Evolutionary conservation across 2,113 vertebrate genomes (phyloP).

Genomic region (Pao palembangensis): DNA sequence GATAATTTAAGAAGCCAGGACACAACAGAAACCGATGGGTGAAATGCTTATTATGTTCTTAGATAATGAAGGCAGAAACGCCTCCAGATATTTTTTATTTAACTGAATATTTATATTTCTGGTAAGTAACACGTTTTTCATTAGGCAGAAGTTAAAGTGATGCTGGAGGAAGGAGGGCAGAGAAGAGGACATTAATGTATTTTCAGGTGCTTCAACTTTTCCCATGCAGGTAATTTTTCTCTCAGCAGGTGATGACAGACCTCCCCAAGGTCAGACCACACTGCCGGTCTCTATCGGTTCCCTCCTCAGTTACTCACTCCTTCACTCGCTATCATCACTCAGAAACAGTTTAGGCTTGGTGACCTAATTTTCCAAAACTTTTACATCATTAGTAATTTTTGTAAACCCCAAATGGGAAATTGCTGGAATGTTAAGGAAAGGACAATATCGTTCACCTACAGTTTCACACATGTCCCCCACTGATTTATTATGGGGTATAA

Average conservation of each 20-base stretch:
- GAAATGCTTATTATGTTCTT: slow-evolving; percentile 36
- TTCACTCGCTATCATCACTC: background rate
- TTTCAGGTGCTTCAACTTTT: slow-evolving; percentile 36
- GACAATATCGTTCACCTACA: too few species aligned
- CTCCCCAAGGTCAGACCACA: slow-evolving; percentile 61
- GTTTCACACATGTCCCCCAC: too few species aligned
- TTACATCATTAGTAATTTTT: background rate
- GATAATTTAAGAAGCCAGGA: slow-evolving; percentile 22
- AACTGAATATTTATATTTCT: slow-evolving; percentile 57
- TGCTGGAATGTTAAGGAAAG: too few species aligned
- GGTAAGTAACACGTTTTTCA: slow-evolving; percentile 41
- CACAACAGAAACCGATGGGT: slow-evolving; percentile 20
- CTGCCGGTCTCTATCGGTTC: slow-evolving; percentile 41
- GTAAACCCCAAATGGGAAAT: too few species aligned
- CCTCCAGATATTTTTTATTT: slow-evolving; percentile 48
- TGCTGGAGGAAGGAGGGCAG: slow-evolving; percentile 31
- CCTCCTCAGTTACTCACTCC: slow-evolving; percentile 27
- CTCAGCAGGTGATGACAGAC: slow-evolving; percentile 56
- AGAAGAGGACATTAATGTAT: slow-evolving; percentile 30
- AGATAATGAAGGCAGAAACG: slow-evolving; percentile 41
- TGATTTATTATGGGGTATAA: too few species aligned
- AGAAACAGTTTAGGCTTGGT: background rate
- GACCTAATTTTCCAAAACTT: slow-evolving; percentile 15
- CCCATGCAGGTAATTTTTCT: slow-evolving; percentile 52
- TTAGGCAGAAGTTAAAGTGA: slow-evolving; percentile 33